Base-by-base conservation (phyloP, 1,140 invertebrate genomes). In the Adelges cooleyi region DNA sequence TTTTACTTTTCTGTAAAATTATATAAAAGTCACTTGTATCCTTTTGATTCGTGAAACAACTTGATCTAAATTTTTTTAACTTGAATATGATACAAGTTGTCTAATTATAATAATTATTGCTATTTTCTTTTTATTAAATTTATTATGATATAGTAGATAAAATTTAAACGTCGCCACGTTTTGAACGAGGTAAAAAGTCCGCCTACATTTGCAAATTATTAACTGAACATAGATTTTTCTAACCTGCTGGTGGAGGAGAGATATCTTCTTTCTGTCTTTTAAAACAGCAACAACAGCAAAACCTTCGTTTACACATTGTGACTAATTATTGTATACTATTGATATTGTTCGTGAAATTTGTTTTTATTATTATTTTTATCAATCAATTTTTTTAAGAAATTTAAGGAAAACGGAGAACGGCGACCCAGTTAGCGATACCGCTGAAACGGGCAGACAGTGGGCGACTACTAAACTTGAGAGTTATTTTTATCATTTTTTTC, bases 401-500 rank as follows among this genome's bases (percentile, higher is more conserved):
- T 25, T 25, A 44, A 56, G 38, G 13, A 48, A 46, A 11, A 46
- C 25, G 17, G 46, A 46, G 29, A 27, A 29, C 40, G 25, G 54
- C 42, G 56, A 62, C 56, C 42, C 46, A 46, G 56, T 48, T 48
- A 62, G 36, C n/a, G 56, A 42, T 62, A 62, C 56, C 56, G 23
- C 44, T 25, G 42, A 36, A 62, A 62, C 22, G 18, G n/a, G 27
- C 42, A 13, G 42, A 62, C 56, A 29, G 17, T 33, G 29, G 29
- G 38, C 10, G 40, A 62, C 56, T 46, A 62, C 56, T 62, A 48
- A 62, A 62, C 56, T 62, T 62, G 29, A 62, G 44, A 62, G 56
- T 62, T 62, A 62, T 62, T 62, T 62, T 62, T 62, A 62, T 62
- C 40, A 62, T 46, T 62, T 62, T 62, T 51, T 62, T 62, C 44